A percentile compares a stretch with the other conserved stretches of the same genome.
phyloP scores from a whole-genome alignment of 2,113 vertebrate genomes.

The Saccopteryx bilineata region DNA sequence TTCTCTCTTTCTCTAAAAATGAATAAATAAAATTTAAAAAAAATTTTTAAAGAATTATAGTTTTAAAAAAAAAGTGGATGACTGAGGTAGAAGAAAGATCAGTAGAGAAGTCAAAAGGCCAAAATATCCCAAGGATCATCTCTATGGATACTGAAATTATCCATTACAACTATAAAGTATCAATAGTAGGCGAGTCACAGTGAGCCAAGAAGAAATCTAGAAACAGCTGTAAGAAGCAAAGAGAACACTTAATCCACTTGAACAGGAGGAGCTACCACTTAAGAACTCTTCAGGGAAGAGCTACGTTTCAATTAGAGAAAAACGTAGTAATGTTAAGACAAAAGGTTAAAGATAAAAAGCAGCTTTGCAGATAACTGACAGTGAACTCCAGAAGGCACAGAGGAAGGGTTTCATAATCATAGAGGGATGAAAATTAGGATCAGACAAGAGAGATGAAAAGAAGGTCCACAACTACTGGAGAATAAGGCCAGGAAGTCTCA shows the following conservation, averaged over 20 bases:
- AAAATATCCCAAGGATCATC: not conserved
- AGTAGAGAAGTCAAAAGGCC: not conserved
- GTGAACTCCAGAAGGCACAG: not conserved
- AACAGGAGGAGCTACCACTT: slow-evolving; percentile 18
- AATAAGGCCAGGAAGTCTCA: slow-evolving; percentile 27
- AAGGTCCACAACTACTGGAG: slow-evolving; percentile 13
- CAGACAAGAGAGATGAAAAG: slow-evolving; percentile 24
- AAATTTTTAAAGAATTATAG: too few relatives aligned
- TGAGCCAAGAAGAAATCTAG: not conserved
- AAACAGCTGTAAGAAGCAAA: slow-evolving; percentile 37
- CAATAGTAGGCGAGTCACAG: not conserved
- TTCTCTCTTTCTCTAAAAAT: too few relatives aligned
- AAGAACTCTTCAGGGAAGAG: not conserved
- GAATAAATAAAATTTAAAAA: too few relatives aligned
- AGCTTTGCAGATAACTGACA: slow-evolving; percentile 30
- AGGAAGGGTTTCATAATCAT: not conserved
- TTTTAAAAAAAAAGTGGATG: not conserved
- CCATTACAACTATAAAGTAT: slow-evolving; percentile 25
- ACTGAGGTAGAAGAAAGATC: not conserved
- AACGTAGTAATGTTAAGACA: not conserved
- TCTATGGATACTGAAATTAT: not conserved
- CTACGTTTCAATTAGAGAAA: not conserved
- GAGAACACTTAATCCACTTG: not conserved
- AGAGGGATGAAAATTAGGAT: not conserved
- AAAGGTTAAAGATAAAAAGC: slow-evolving; percentile 53